A percentile compares a stretch with the other conserved stretches of the same genome.
phyloP scores from a whole-genome alignment of 2,113 vertebrate genomes.

The Sialia sialis region DNA sequence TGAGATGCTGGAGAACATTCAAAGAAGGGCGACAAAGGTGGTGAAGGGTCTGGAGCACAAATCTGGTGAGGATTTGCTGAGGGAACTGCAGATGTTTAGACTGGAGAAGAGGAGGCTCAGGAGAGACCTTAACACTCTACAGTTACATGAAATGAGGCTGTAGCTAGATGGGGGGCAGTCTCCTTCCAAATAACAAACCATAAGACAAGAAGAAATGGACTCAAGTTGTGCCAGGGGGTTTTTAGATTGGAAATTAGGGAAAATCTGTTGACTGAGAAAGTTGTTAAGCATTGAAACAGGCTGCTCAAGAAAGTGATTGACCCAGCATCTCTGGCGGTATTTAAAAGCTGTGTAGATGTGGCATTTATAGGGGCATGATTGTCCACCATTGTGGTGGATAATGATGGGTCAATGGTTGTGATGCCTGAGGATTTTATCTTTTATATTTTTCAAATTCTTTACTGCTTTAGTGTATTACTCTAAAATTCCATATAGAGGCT shows the following conservation, averaged over 20 bases:
- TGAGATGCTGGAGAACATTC: not conserved
- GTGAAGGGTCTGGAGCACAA: not conserved
- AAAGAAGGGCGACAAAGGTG: fast-evolving
- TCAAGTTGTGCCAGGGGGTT: not conserved
- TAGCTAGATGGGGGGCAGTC: fast-evolving
- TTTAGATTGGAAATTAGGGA: not conserved
- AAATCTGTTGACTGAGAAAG: not conserved
- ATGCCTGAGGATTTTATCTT: not conserved
- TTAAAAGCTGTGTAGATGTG: not conserved
- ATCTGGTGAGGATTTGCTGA: not conserved
- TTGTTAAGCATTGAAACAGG: not conserved
- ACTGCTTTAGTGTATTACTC: not conserved
- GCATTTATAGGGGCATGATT: not conserved
- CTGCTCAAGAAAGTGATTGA: not conserved
- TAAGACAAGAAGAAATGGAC: not conserved
- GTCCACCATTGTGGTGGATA: not conserved
- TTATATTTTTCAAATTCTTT: not conserved
- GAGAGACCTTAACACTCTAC: not conserved
- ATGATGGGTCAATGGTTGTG: not conserved
- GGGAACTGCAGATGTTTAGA: not conserved
- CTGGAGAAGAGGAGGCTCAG: not conserved
- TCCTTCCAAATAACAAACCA: not conserved
- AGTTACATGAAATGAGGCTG: not conserved
- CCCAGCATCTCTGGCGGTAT: not conserved
- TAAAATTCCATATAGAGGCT: not conserved